Base-by-base conservation (phyloP, 2,888 invertebrate species). In the Eumerus sabulonum region DNA sequence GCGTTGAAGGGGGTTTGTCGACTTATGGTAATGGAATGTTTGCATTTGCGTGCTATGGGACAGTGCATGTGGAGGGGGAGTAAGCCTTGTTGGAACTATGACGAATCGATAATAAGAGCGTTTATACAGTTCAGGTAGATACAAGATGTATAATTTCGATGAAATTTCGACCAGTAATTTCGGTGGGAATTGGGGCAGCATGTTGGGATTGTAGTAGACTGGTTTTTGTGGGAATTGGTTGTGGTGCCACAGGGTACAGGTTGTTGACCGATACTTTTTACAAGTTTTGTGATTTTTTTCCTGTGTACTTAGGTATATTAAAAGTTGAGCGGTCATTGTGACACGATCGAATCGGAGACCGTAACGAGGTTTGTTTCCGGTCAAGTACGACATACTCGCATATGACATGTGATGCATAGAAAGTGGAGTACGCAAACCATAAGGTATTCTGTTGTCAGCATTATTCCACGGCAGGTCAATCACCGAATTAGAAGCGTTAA, bases 101-200 rank as follows among this genome's bases (percentile, higher is more conserved):
- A 48, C 47, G 19, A 64, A 72, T 77, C 67, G 48, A 59, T 66
- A 72, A 54, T 76, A 50, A 63, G 77, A 44, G 47, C 45, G 57
- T 77, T 77, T 73, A 68, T 9, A 42, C 1, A 11, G 14, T 18
- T 9, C 35, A 12, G 42, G 36, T 16, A 54, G 48, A 7, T 27
- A n/a, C n/a, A 48, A 38, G 40, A 14, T 14, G 9, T 11, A 7
- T 38, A 0, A 12, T 76, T 70, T 48, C 7, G 14, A n/a, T 60
- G 13, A 12, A 54, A 38, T 54, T 40, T n/a, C n/a, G n/a, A n/a
- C n/a, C 27, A 27, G 7, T 27, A 27, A 27, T 27, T 27, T 27
- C 27, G 3, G 42, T 77, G 72, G 48, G 77, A 77, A 77, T 64
- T 50, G 35, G 72, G 76, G 27, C 54, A 67, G 13, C 14, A 14